Evolutionary conservation across 1,140 invertebrate genomes (phyloP), one percentile per base, ranked within the genome.

Genomic region (Carcinoscorpius rotundicauda): DNA sequence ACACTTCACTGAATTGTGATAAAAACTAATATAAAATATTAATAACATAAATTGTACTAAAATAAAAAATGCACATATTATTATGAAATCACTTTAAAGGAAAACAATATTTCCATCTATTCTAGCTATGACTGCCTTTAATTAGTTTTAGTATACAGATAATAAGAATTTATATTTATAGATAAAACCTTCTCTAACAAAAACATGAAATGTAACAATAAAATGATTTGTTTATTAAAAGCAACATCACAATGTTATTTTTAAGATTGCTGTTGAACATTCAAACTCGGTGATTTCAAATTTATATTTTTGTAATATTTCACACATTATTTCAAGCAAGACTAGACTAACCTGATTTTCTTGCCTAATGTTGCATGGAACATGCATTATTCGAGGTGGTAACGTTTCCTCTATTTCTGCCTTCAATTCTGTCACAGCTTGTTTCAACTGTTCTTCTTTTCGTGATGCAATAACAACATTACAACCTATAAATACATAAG

Each of bases 401-500:
- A 29, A 29, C 6, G 68, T 68, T 59, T 59, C 67, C 64, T 49
- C 64, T 57, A 55, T 56, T 48, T 53, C 51, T 59, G 71, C 65
- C 59, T 67, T 66, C 29, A 77, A 66, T 68, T 77, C 73, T 51
- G 74, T 61, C 51, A 72, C 74, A 48, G 77, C 72, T 62, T 68
- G 68, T 65, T 73, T 52, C 57, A 81, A 66, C 64, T 72, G 73
- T 10, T 81, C 79, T 57, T 69, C 62, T 67, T 78, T 81, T 57
- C 80, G 68, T 3, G 80, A 80, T 29, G 80, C 80, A 62, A 82
- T 80, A 66, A 80, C 76, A 49, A 81, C 80, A 59, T 76, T 78
- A 67, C 78, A 79, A 57, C 79, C 79, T 81, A 65, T 8, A 71
- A 67, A 60, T 60, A 10, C 56, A 59, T 51, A 69, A 50, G 52